Base-by-base conservation (phyloP, 2,888 invertebrate species). In the Drosophila mimetica region DNA sequence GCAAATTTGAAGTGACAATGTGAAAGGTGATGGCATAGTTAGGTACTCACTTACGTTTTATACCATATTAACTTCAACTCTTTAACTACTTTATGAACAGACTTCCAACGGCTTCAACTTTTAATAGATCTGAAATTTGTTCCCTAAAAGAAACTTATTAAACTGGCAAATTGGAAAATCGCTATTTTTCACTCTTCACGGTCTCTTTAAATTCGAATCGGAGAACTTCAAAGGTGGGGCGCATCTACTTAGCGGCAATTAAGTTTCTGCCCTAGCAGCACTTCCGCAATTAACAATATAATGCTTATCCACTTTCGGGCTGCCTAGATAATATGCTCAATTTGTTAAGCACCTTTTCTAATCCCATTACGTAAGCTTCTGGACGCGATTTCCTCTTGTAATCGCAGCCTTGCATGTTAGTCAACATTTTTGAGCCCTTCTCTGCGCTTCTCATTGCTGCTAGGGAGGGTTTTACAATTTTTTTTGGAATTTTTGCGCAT, bases 331-430 rank as follows among this genome's bases (percentile, higher is more conserved):
- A 37, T 61, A 22, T 30, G 46, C 60, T 7, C 39, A 63, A 41
- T 41, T 58, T 51, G 53, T 32, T 48, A 14, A 11, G 13, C 32
- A 9, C 9, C 32, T 32, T 22, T 58, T 22, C 32, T 34, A 25
- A 64, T 48, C 64, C 64, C 32, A 32, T 22, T 41, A 41, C 16
- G 18, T 47, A 54, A 47, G 46, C 55, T 25, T 18, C 36, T 6
- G 32, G 36, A n/a, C 18, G 2, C 11, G 55, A 57, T 63, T 25
- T 63, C n/a, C n/a, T 20, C 44, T 1, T 7, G 16, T 46, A 61
- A 61, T 63, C 36, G 30, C 37, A 4, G n/a, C n/a, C 60, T 84
- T 16, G 75, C 78, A 80, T 74, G 75, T 59, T 61, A 39, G 47
- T 20, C 61, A 66, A 52, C 60, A 74, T 67, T 77, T 64, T 46